Conservation (phyloP, 23 tunicate species). For the Phallusia fumigata region DNA sequence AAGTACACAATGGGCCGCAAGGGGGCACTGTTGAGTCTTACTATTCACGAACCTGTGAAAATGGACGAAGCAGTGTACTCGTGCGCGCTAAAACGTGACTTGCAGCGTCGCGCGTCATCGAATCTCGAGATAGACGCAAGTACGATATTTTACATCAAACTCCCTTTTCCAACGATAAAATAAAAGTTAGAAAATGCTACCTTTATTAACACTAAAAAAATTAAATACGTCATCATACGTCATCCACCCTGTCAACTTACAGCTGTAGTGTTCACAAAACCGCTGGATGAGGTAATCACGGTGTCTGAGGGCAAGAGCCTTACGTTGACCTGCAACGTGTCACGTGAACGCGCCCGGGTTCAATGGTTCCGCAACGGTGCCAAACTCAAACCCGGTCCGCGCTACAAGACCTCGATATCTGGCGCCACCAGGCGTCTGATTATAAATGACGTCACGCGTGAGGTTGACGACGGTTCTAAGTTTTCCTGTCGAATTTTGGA, state of each 20-base stretch:
- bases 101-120: slow-evolving; percentile 28
- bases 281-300: slow-evolving; percentile 46
- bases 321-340: slow-evolving; percentile 57
- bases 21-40: slow-evolving; percentile 32
- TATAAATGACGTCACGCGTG: slow-evolving; percentile 46
- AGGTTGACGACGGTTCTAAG: slow-evolving; percentile 57
- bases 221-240: no score
- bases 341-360: slow-evolving; percentile 80
- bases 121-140: slow-evolving; percentile 71
- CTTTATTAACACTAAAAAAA: no score
- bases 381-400: slow-evolving; percentile 51
- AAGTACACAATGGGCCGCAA: slow-evolving; percentile 49
- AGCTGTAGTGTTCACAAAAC: slow-evolving; percentile 75
- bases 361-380: slow-evolving; percentile 82
- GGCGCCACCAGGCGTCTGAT: slow-evolving; percentile 56
- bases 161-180: neutral
- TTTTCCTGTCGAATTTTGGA: slow-evolving; percentile 71
- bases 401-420: slow-evolving; percentile 62
- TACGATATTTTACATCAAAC: slow-evolving; percentile 21
- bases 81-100: slow-evolving; percentile 68
- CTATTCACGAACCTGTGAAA: slow-evolving; percentile 55
- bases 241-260: slow-evolving; percentile 10
- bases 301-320: slow-evolving; percentile 64
- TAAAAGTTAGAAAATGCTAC: no score
- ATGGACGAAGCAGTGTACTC: slow-evolving; percentile 72